Conservation (phyloP, 2,888 invertebrate genomes). For the Drosophila monieri region DNA sequence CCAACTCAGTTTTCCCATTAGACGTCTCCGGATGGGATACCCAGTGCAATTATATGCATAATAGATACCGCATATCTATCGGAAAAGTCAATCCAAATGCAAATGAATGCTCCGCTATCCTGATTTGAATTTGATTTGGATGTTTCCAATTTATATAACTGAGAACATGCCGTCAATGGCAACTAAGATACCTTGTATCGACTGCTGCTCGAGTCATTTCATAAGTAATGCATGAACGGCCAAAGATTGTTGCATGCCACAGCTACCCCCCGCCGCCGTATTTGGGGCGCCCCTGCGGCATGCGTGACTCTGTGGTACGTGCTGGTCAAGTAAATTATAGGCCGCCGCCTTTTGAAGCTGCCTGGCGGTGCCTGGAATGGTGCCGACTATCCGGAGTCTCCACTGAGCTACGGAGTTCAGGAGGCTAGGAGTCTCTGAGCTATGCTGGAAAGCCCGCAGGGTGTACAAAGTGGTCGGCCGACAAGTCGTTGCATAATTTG, state of each 20-base stretch:
- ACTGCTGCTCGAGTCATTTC: slow-evolving; percentile 38
- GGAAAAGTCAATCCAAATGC: slow-evolving; percentile 36
- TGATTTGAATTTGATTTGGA: slow-evolving; percentile 38
- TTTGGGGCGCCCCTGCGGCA: slow-evolving; percentile 31
- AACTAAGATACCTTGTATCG: slow-evolving; percentile 39
- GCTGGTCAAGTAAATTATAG: slow-evolving; percentile 74
- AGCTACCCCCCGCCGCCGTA: background rate
- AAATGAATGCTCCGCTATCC: slow-evolving; percentile 27
- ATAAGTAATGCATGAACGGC: slow-evolving; percentile 75
- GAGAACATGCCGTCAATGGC: slow-evolving; percentile 40
- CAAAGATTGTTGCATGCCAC: slow-evolving; percentile 58
- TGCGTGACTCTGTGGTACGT: slow-evolving; percentile 65
- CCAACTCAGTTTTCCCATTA: slow-evolving; percentile 33
- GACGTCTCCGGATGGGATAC: background rate
- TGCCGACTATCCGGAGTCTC: background rate
- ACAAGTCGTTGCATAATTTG: slow-evolving; percentile 59
- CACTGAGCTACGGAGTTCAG: slow-evolving; percentile 1
- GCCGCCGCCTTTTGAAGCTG: slow-evolving; percentile 45
- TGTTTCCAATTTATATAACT: slow-evolving; percentile 36
- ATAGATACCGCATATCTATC: slow-evolving; percentile 24
- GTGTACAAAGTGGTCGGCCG: slow-evolving; percentile 30
- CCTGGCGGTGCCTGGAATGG: background rate
- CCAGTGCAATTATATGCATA: slow-evolving; percentile 41
- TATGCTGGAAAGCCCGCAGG: slow-evolving; percentile 48
- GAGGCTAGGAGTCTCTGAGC: slow-evolving; percentile 18